These are phyloP conservation scores for Antechinus stuartii DNA, from an alignment of 2,113 vertebrate species.

Conservation along the genomic window DNA sequence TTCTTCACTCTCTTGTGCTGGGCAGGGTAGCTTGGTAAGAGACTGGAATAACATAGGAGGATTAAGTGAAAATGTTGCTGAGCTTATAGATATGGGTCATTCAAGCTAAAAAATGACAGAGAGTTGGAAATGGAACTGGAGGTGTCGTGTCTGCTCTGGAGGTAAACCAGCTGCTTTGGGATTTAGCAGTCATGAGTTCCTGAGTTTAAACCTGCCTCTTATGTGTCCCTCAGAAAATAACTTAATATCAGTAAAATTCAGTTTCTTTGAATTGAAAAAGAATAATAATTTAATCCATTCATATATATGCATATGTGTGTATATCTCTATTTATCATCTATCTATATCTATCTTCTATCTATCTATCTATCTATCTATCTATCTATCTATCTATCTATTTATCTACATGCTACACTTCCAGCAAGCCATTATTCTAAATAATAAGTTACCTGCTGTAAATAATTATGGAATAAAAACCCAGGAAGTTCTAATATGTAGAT, in stretches of 20 bases:
- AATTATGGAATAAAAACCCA: constrained; percentile 13
- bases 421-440: neutral
- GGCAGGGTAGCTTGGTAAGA: neutral
- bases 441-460: neutral
- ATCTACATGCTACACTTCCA: neutral
- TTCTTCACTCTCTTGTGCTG: neutral
- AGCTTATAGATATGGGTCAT: neutral
- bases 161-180: neutral
- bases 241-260: neutral
- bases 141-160: neutral
- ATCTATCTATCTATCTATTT: too few relatives aligned
- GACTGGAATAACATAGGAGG: neutral
- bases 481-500: constrained; percentile 21
- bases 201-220: neutral
- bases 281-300: neutral
- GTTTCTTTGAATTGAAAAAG: neutral
- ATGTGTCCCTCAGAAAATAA: neutral
- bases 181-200: neutral
- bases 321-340: too few relatives aligned
- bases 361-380: too few relatives aligned
- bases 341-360: too few relatives aligned
- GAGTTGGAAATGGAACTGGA: neutral
- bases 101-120: neutral
- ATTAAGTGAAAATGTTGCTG: neutral
- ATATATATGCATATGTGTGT: too few relatives aligned